phyloP scores from a whole-genome alignment of 2,888 invertebrate genomes.

The Tachina fera region DNA sequence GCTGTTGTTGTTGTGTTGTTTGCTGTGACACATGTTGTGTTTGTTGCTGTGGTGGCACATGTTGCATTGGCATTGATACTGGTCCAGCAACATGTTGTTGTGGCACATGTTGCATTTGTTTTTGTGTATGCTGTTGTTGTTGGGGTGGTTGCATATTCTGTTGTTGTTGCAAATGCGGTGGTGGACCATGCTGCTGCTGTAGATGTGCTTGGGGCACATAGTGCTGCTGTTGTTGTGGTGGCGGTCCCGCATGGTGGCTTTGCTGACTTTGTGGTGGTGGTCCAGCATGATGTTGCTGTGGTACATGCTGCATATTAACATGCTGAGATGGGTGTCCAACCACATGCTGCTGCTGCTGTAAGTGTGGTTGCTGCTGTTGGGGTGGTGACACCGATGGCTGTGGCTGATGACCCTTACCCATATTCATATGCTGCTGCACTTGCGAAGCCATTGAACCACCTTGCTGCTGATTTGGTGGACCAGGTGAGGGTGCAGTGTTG shows the following conservation, averaged over 20 bases:
- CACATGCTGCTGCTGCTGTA: slow-evolving; percentile 72
- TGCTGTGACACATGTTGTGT: slow-evolving; percentile 75
- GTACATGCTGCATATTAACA: slow-evolving; percentile 74
- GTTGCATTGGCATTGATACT: slow-evolving; percentile 72
- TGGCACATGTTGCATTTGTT: slow-evolving; percentile 72
- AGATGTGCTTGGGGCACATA: slow-evolving; percentile 71
- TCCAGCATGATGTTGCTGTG: slow-evolving; percentile 75
- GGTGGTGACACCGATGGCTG: slow-evolving; percentile 80
- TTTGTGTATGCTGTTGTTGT: slow-evolving; percentile 74
- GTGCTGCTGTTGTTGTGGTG: slow-evolving; percentile 72
- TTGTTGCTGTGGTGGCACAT: slow-evolving; percentile 71
- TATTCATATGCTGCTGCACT: slow-evolving; percentile 78
- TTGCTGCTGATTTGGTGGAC: slow-evolving; percentile 78
- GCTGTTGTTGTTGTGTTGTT: slow-evolving; percentile 73
- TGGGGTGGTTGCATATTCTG: slow-evolving; percentile 73
- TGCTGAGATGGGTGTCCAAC: slow-evolving; percentile 70
- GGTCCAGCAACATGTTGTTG: slow-evolving; percentile 66
- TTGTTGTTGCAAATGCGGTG: slow-evolving; percentile 75
- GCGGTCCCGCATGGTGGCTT: slow-evolving; percentile 72
- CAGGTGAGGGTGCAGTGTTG: slow-evolving; percentile 77
- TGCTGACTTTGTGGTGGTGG: slow-evolving; percentile 65
- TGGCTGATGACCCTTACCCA: slow-evolving; percentile 77
- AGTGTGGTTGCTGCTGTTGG: slow-evolving; percentile 75
- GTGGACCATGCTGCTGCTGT: slow-evolving; percentile 72
- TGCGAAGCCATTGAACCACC: slow-evolving; percentile 71